Percentiles rank a stretch among this genome's conserved stretches.
These are phyloP conservation scores for Odontocerum albicorne DNA, from an alignment of 2,888 invertebrate species.

Conservation along the genomic window DNA sequence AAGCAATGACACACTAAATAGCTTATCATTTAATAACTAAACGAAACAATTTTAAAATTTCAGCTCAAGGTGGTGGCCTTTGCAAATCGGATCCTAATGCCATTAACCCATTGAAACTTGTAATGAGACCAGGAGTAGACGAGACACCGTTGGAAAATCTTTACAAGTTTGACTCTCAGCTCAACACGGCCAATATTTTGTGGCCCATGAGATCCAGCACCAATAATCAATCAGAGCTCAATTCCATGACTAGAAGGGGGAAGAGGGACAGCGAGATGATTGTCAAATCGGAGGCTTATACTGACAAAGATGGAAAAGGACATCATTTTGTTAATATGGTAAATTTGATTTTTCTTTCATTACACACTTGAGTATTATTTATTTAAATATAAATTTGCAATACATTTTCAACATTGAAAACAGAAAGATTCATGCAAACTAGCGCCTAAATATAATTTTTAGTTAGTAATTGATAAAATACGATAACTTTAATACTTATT, in stretches of 20 bases:
- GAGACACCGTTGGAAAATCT: constrained; percentile 57
- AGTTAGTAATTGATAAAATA: too few species aligned
- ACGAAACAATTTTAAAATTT: too few species aligned
- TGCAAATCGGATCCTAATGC: constrained; percentile 61
- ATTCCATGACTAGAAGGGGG: constrained; percentile 56
- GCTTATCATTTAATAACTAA: too few species aligned
- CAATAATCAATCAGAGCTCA: constrained; percentile 38
- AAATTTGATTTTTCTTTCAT: too few species aligned
- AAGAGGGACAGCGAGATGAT: constrained; percentile 69
- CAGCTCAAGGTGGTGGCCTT: constrained; percentile 65
- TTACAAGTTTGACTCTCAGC: constrained; percentile 46
- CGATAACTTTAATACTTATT: too few species aligned
- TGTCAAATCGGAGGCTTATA: constrained; percentile 69
- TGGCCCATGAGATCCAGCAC: background rate
- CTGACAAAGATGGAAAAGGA: constrained; percentile 68
- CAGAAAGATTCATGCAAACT: too few species aligned
- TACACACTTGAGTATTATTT: too few species aligned
- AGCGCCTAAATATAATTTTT: too few species aligned
- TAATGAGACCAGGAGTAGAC: constrained; percentile 48
- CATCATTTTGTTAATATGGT: constrained; percentile 78
- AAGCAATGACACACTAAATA: too few species aligned
- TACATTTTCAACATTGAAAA: too few species aligned
- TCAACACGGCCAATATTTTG: background rate
- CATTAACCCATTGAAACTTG: constrained; percentile 67
- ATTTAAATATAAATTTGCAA: too few species aligned